Conservation (phyloP, 2,113 vertebrate genomes). For the Psephotus haematonotus region DNA sequence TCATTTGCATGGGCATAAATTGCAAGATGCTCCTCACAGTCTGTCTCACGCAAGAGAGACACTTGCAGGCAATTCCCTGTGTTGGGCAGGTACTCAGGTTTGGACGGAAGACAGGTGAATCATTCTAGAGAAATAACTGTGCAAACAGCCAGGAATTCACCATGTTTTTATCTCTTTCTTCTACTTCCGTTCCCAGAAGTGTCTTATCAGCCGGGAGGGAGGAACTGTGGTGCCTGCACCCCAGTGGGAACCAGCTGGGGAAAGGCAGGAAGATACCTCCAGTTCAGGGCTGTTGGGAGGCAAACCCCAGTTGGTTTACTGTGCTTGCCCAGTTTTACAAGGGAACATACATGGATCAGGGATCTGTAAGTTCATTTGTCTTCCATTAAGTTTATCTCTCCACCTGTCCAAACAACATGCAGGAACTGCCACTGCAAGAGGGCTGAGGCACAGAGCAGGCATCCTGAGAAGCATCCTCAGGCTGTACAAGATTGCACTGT, state of each 20-base stretch:
- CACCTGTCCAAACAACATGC: neutral
- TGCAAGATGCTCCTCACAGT: neutral
- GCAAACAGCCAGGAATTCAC: neutral
- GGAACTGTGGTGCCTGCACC: neutral
- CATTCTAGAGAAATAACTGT: neutral
- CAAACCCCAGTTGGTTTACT: neutral
- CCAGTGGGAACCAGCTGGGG: rapidly evolving
- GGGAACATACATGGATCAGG: neutral
- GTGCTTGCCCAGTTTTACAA: neutral
- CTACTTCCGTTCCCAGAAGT: neutral
- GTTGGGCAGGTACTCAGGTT: neutral
- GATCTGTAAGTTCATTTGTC: neutral
- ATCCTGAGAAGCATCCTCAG: neutral
- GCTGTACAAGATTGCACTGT: neutral
- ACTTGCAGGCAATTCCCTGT: neutral
- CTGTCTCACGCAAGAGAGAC: neutral
- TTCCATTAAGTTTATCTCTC: neutral
- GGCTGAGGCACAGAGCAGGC: neutral
- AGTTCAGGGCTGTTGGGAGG: neutral
- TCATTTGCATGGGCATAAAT: neutral
- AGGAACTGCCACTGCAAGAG: rapidly evolving
- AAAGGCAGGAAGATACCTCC: neutral
- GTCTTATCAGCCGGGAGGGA: neutral
- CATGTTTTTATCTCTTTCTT: neutral
- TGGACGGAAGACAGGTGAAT: rapidly evolving